phyloP scores from a whole-genome alignment of 2,797 vertebrate species.

The Helostoma temminkii region DNA sequence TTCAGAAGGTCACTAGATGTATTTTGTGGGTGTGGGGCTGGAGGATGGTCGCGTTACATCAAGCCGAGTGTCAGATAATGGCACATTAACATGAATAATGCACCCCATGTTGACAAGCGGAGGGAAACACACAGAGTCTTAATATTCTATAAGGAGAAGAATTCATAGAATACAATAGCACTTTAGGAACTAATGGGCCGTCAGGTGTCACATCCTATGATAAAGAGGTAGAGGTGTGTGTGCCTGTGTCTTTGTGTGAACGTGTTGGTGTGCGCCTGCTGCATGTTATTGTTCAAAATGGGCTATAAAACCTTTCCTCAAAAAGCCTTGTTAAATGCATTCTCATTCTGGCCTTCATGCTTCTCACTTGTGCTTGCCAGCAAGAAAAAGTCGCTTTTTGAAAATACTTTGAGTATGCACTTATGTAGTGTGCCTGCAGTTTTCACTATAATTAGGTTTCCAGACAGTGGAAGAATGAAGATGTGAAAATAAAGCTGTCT shows the following conservation, averaged over 20 bases:
- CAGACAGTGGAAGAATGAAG: constrained; percentile 28
- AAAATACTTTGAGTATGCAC: constrained; percentile 41
- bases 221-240: constrained; percentile 63
- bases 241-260: constrained; percentile 33
- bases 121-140: constrained; percentile 74
- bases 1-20: constrained; percentile 78
- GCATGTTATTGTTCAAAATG: constrained; percentile 68
- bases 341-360: constrained; percentile 49
- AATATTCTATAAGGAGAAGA: constrained; percentile 80
- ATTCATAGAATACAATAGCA: constrained; percentile 76
- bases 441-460: constrained; percentile 56
- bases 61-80: constrained; percentile 78
- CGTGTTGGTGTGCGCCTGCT: constrained; percentile 30
- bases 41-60: constrained; percentile 78
- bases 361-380: constrained; percentile 47
- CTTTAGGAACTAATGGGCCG: constrained; percentile 80
- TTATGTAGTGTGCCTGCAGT: constrained; percentile 18
- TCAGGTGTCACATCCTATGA: constrained; percentile 78
- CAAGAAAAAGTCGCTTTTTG: constrained; percentile 35
- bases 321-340: constrained; percentile 58
- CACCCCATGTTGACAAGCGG: constrained; percentile 76
- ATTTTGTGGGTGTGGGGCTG: constrained; percentile 56
- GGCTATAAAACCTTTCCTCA: constrained; percentile 59
- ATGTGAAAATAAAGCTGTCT: constrained; percentile 53
- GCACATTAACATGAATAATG: constrained; percentile 83